Percentiles rank a stretch among this genome's conserved stretches.
Evolutionary conservation across 2,797 vertebrate genomes (phyloP).

Genomic region (Hippocampus kuda): DNA sequence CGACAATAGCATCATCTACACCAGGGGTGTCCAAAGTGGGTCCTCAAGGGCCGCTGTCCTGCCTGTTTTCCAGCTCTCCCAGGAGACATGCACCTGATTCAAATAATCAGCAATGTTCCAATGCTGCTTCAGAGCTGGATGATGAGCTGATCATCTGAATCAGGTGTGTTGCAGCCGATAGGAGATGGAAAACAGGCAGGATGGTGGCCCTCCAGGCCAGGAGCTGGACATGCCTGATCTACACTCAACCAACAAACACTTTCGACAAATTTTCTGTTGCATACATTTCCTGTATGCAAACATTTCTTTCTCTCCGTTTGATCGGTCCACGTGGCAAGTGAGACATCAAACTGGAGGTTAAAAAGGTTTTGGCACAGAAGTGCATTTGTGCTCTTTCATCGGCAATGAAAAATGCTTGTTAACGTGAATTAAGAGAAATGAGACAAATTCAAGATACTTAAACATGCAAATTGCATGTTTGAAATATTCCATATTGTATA

Average conservation of each 20-base stretch:
- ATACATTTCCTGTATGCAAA: neutral
- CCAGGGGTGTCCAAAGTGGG: too few species aligned
- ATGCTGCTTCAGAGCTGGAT: too few species aligned
- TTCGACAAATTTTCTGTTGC: neutral
- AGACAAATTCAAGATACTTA: neutral
- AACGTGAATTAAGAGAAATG: neutral
- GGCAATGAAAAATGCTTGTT: neutral
- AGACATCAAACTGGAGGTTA: neutral
- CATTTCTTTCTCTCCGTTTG: neutral
- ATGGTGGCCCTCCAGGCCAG: too few species aligned
- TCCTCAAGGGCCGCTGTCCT: too few species aligned
- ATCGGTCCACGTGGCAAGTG: neutral
- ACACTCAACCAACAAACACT: slow-evolving; percentile 23
- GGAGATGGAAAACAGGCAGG: too few species aligned
- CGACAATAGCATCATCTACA: slow-evolving; percentile 25
- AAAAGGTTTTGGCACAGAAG: neutral
- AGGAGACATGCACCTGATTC: too few species aligned
- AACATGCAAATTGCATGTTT: neutral
- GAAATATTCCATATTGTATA: neutral
- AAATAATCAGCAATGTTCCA: too few species aligned
- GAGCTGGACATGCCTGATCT: too few species aligned
- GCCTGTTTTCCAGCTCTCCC: too few species aligned
- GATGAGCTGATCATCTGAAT: too few species aligned
- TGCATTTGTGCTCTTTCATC: neutral
- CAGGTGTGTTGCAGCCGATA: too few species aligned